Base-by-base conservation (phyloP, 2,113 vertebrate genomes). In the Pachyramphus minor region DNA sequence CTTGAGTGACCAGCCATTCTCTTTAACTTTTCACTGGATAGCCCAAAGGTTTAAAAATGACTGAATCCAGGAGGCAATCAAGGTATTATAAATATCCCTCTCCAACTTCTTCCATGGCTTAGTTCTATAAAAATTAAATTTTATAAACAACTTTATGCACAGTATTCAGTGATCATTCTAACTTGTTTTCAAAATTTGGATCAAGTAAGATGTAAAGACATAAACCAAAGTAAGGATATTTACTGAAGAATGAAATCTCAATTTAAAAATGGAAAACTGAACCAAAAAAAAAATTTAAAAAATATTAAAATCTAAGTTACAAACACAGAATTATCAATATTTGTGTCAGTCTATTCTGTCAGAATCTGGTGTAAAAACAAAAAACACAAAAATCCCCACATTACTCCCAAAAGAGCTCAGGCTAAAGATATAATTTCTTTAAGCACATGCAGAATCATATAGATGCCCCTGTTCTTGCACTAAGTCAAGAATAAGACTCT, bases 81-180 rank as follows among this genome's bases (percentile, higher is more conserved):
- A 96, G 82, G 95, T 66, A 94, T 74, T 88, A 87, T 11, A 93
- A 95, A 95, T 93, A 85, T 82, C 96, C 90, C 95, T 95, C 94
- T 95, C 92, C 96, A 97, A 92, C 79, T 94, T 97, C 94, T 96
- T 96, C 95, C 92, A 96, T 83, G 90, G 88, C 83, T 94, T 96
- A 97, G 79, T 83, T 97, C 96, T 97, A 96, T 66, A 96, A 97
- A 95, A 95, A 93, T 95, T 94, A 94, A 93, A 96, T 96, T 97
- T 94, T 94, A 89, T 76, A 92, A 64, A 79, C 71, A 84, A 93
- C 71, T 94, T 96, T 77, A 85, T 73, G 72, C 55, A 93, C 2
- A 3, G 33, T 25, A 80, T 18, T 72, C 30, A 96, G 23, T 47
- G 24, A 80, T 68, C 45, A 83, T 50, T 69, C 71, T 68, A 83